Conservation (phyloP, 2,113 vertebrate species). For the Lampris incognitus region DNA sequence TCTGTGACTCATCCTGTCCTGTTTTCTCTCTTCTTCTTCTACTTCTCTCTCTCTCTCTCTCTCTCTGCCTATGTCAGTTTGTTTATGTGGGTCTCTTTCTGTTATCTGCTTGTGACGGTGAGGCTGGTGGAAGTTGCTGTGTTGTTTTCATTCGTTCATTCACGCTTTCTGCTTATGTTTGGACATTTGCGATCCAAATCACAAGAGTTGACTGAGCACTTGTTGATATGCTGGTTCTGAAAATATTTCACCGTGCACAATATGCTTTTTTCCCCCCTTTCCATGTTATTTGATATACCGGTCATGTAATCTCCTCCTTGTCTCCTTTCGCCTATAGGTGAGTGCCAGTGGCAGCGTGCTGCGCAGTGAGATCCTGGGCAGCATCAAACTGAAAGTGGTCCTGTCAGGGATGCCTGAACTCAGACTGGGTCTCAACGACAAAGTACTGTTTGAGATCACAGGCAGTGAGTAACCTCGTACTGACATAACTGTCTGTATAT, state of each 20-base stretch:
- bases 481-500: too few species aligned
- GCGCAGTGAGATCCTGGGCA: constrained; percentile 90
- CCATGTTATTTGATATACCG: not conserved
- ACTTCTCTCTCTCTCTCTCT: not conserved
- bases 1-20: not conserved
- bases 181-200: too few species aligned
- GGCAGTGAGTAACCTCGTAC: constrained; percentile 85
- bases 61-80: not conserved
- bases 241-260: not conserved
- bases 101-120: too few species aligned
- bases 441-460: constrained; percentile 92
- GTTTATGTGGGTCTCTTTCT: too few species aligned
- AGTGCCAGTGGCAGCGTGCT: constrained; percentile 88
- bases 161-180: too few species aligned
- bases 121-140: too few species aligned
- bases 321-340: constrained; percentile 77
- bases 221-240: not conserved
- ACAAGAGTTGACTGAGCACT: too few species aligned
- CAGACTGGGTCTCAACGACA: constrained; percentile 91
- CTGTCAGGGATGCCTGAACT: constrained; percentile 94
- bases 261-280: not conserved
- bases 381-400: constrained; percentile 90
- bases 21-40: not conserved
- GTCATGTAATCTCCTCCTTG: not conserved
- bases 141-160: too few species aligned